These are phyloP conservation scores for Eupithecia inturbata DNA, from an alignment of 2,888 invertebrate species.

Conservation along the genomic window DNA sequence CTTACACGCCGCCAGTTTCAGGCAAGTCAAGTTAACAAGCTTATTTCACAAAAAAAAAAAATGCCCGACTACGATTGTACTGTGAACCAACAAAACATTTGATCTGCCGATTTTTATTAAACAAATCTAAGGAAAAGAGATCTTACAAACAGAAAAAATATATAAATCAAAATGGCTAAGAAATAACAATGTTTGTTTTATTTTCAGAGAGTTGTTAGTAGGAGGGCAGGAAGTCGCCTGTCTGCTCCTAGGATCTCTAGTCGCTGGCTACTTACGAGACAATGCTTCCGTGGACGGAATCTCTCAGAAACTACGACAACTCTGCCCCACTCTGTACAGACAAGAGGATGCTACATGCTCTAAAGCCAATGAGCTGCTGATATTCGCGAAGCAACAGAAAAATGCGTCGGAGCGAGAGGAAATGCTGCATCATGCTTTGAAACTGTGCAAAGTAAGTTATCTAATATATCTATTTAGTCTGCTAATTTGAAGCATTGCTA, in stretches of 20 bases:
- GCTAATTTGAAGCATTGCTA: too few species aligned
- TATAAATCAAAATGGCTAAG: too few species aligned
- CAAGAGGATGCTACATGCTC: constrained; percentile 98
- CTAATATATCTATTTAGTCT: not conserved
- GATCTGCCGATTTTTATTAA: not conserved
- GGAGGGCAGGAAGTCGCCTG: constrained; percentile 88
- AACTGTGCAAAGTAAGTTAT: constrained; percentile 89
- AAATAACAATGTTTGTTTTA: constrained; percentile 6
- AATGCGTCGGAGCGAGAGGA: constrained; percentile 91
- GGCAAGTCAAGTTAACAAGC: constrained; percentile 54
- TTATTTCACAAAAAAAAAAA: not conserved
- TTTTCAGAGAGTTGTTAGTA: constrained; percentile 88
- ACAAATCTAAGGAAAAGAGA: not conserved
- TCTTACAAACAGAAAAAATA: too few species aligned
- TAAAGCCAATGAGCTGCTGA: constrained; percentile 95
- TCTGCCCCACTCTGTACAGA: constrained; percentile 96
- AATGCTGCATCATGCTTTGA: constrained; percentile 90
- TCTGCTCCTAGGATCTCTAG: constrained; percentile 91
- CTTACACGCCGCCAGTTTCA: constrained; percentile 86
- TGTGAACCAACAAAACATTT: not conserved
- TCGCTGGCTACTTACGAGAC: constrained; percentile 96
- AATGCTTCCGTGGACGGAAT: constrained; percentile 97
- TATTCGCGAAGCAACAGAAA: constrained; percentile 90
- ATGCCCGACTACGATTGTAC: not conserved
- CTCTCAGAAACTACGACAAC: constrained; percentile 92